Evolutionary conservation across 2,888 invertebrate species (phyloP), one percentile per base, ranked within the genome.

Genomic region (Dorcus hopei): DNA sequence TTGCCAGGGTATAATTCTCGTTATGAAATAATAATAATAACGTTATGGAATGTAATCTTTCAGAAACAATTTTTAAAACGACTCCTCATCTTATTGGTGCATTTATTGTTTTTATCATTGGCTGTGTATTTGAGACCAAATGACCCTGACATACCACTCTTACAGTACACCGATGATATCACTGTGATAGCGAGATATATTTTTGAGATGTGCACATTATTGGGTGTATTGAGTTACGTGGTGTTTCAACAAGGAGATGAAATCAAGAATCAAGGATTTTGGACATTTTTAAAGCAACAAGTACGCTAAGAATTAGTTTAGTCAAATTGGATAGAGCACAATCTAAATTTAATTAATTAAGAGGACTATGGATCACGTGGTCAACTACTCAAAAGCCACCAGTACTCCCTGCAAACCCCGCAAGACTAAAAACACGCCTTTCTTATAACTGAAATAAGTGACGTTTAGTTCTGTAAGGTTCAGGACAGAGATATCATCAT

Each of bases 51-150:
- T 33, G 0, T 41, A 56, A n/a, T 41, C 61, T 74, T 75, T 68
- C 82, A 95, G 93, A 89, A 90, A 71, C 95, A 97, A 80, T 95
- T 98, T 77, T 82, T 97, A 60, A 94, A 97, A 79, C 87, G 97
- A 40, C 85, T 98, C 26, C 83, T 93, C 38, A 91, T 98, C 67
- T 83, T 97, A 49, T 85, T 91, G 72, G 83, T 94, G 26, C 97
- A 99, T 77, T 82, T 99, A 58, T 80, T 95, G 0, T 87, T 91
- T 49, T 83, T 99, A 38, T 97, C 97, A 26, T 80, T 91, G 51
- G 94, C 97, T 3, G 90, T 98, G 11, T 99, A 97, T 78, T 81
- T 95, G 16, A 84, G 98, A n/a, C 97, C 94, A 0, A 82, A 82
- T 38, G 84, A 87, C 67, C 78, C 80, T 14, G 83, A 83, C 42